Evolutionary conservation across 2,797 vertebrate species (phyloP), one percentile per base, ranked within the genome.

Genomic region (Falco biarmicus): DNA sequence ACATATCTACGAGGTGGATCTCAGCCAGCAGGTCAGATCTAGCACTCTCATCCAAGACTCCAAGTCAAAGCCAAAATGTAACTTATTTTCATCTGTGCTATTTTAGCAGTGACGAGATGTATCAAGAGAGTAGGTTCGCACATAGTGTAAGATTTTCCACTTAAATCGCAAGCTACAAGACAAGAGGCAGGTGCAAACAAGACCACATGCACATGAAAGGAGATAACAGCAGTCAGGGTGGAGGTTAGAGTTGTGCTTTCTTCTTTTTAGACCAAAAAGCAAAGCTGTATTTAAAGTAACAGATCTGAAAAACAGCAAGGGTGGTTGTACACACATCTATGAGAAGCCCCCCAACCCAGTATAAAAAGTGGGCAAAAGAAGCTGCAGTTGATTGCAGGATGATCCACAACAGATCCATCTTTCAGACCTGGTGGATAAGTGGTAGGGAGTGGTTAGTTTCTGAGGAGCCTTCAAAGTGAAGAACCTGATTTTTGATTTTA

Each of bases 71-170:
- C 96, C 91, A 90, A 90, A 93, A 56, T 17, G 5, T 87, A 97
- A 93, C 71, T 95, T 92, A 75, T 83, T 97, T 96, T 96, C 89
- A 85, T 96, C 95, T 85, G 87, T 48, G 84, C 95, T 97, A 96
- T 96, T 97, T 97, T 97, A 94, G 89, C 86, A 26, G 89, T 81
- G 92, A 95, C 5, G 66, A 96, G 91, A 96, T 77, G 81, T 50
- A 91, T 84, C 94, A 94, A 91, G 86, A 5, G 15, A 92, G 76
- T 64, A 85, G 66, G 60, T 82, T 84, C 0, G 0, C 4, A 11
- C 63, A 60, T 11, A 89, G 93, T n/a, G 84, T 94, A 96, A 96
- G 70, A 96, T 96, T 96, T 95, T 94, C 96, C 94, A 75, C 86
- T 94, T 76, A 96, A 95, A 87, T 80, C 50, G 41, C 75, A 75